Evolutionary conservation across 2,888 invertebrate genomes (phyloP), one percentile per base, ranked within the genome.

Genomic region (Apoda limacodes): DNA sequence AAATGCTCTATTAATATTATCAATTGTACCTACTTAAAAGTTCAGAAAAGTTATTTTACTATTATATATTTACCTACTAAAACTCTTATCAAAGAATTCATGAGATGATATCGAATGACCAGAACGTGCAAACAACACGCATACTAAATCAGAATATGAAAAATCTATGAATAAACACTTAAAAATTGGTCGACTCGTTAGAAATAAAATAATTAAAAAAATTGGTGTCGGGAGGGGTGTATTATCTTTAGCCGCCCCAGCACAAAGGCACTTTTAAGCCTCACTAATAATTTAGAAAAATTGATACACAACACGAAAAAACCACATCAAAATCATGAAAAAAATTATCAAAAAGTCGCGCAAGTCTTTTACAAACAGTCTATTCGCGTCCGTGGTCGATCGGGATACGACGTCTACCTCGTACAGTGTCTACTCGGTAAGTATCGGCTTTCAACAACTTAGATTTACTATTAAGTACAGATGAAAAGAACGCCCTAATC

Each of bases 321-420:
- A 52, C 52, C 52, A 50, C 60, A 17, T 17, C 17, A 17, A 7
- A 6, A 17, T 17, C 69, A 72, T 66, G 60, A 67, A 74, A 69
- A 72, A 63, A 65, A 54, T 50, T 46, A 60, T 60, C 67, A 68
- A 65, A 69, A 55, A 68, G 65, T 60, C 48, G 17, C 71, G 66
- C 71, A 70, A 75, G 75, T 71, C 74, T 74, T 74, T 74, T 67
- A 52, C 55, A 71, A 72, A 72, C 72, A 75, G 76, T 76, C 76
- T 72, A 66, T 67, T 50, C 56, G 56, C 60, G 59, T 68, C 62
- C 64, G 72, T 67, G 75, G 71, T 69, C 70, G 61, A 60, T 70
- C 62, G 68, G 72, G 75, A 71, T 68, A 72, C 67, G 66, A 53
- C 55, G 56, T 54, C 65, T 55, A 44, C 20, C 29, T 24, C 21